These are phyloP conservation scores for Eutolmus rufibarbis DNA, from an alignment of 2,888 invertebrate genomes.

Conservation along the genomic window DNA sequence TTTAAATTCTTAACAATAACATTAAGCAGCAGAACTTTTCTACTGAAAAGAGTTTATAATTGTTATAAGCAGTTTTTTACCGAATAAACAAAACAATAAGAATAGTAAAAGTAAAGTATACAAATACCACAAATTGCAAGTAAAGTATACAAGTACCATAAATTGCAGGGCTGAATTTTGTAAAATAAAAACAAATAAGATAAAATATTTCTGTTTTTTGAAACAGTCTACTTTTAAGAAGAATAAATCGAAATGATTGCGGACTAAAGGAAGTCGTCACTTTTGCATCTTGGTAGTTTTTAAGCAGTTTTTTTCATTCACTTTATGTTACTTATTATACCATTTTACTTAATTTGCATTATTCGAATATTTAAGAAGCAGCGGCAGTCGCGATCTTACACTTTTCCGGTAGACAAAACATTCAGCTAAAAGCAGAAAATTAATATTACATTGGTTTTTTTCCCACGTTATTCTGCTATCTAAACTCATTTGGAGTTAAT, in stretches of 20 bases:
- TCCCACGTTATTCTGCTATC: not conserved
- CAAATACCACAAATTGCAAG: no score
- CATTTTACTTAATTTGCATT: not conserved
- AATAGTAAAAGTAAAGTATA: not conserved
- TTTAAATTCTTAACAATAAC: slow-evolving; percentile 1
- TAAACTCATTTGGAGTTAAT: not conserved
- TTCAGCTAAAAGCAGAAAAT: no score
- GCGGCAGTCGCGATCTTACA: not conserved
- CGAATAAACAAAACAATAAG: not conserved
- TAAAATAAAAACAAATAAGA: not conserved
- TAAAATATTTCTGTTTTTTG: not conserved
- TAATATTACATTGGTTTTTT: not conserved
- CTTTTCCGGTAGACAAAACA: not conserved
- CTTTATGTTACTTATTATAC: not conserved
- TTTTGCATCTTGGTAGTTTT: slow-evolving; percentile 29
- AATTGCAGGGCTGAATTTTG: slow-evolving; percentile 36
- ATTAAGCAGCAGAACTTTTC: not conserved
- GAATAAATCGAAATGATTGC: slow-evolving; percentile 11
- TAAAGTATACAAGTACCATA: not conserved
- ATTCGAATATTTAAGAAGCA: not conserved
- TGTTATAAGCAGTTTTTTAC: slow-evolving; percentile 11
- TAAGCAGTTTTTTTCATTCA: slow-evolving; percentile 13
- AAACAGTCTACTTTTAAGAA: not conserved
- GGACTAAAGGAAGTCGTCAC: not conserved
- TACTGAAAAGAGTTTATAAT: not conserved